Conservation (phyloP, 2,888 invertebrate species). For the Synergus laeviventris region DNA sequence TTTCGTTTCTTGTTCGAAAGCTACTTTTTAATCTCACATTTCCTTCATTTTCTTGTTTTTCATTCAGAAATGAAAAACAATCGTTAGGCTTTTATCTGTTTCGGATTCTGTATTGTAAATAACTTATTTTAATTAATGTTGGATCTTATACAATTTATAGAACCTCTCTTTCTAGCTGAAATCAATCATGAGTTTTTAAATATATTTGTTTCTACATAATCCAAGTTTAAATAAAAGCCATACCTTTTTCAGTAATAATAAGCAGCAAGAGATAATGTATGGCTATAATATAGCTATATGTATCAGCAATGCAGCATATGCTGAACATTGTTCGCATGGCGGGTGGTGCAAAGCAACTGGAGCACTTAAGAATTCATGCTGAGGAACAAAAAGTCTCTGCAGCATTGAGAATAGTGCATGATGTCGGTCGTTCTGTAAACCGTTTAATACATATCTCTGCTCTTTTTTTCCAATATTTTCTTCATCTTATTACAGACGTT, state of each 20-base stretch:
- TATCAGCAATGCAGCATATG: conserved; percentile 56
- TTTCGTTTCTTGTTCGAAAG: conserved; percentile 12
- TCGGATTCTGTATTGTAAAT: no score
- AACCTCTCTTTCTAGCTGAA: no score
- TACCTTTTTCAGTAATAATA: no score
- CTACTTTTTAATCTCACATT: not conserved
- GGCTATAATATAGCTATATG: not conserved
- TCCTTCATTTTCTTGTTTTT: not conserved
- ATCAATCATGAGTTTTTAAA: no score
- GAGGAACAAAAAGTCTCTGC: conserved; percentile 52
- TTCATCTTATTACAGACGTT: conserved; percentile 53
- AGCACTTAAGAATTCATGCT: conserved; percentile 58
- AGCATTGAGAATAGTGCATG: conserved; percentile 54
- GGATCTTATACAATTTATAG: no score
- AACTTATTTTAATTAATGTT: no score
- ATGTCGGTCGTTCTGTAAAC: conserved; percentile 55
- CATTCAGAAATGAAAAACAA: not conserved
- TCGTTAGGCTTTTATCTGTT: not conserved
- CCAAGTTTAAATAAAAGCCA: no score
- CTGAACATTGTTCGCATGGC: conserved; percentile 66
- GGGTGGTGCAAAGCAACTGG: conserved; percentile 66
- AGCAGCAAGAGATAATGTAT: not conserved
- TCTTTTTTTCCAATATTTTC: conserved; percentile 53
- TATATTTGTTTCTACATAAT: no score
- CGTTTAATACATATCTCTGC: conserved; percentile 52